A percentile compares a stretch with the other conserved stretches of the same genome.
Evolutionary conservation across 2,113 vertebrate species (phyloP).

Genomic region (Chlorodrepanis virens): DNA sequence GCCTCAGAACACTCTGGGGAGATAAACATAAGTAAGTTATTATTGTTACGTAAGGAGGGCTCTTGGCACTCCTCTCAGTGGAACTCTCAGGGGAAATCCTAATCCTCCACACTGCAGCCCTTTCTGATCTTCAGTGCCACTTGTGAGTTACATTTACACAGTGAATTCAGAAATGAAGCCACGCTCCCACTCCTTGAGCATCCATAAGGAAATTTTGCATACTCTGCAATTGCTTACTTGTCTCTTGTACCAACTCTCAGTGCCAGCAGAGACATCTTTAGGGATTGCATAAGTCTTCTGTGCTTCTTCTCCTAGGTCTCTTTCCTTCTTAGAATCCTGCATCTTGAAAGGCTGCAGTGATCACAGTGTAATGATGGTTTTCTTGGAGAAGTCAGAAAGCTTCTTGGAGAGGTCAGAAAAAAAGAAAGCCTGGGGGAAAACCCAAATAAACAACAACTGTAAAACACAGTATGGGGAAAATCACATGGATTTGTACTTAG

Average conservation of each 20-base stretch:
- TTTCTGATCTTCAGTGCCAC: background rate
- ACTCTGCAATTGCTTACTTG: background rate
- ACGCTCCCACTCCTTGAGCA: fast-evolving
- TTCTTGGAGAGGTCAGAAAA: background rate
- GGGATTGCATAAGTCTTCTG: background rate
- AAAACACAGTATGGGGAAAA: background rate
- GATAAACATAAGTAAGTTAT: constrained; percentile 36
- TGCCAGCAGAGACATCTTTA: background rate
- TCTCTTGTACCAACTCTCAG: fast-evolving
- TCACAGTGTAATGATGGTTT: background rate
- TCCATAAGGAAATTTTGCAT: background rate
- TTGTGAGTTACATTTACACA: background rate
- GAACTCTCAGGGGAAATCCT: background rate
- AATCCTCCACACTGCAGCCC: background rate
- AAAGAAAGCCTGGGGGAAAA: background rate
- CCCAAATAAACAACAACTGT: background rate
- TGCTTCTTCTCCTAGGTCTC: background rate
- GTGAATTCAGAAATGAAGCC: background rate
- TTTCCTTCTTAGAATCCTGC: background rate
- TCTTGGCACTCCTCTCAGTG: background rate
- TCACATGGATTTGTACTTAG: background rate
- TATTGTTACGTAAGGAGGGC: constrained; percentile 33
- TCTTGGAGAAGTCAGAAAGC: background rate
- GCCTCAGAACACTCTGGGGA: constrained; percentile 36
- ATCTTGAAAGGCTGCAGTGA: background rate